Evolutionary conservation across 2,888 invertebrate genomes (phyloP).

Genomic region (Eupithecia subumbrata): DNA sequence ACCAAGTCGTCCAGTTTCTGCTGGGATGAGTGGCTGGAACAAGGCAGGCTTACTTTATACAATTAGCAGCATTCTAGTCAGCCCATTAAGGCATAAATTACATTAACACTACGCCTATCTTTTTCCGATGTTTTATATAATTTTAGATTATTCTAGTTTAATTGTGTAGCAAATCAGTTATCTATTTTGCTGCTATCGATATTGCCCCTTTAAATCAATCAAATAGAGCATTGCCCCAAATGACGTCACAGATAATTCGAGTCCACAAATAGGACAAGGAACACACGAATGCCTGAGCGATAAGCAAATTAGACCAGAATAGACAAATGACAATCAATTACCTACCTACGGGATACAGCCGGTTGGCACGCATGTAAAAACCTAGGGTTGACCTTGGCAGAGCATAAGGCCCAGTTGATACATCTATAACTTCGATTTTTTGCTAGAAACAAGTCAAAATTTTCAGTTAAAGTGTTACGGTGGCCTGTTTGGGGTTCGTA

Average conservation of each 20-base stretch:
- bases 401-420: background rate
- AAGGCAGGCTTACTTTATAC: constrained; percentile 38
- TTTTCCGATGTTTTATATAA: background rate
- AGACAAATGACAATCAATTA: constrained; percentile 7
- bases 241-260: constrained; percentile 2
- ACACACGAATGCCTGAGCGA: background rate
- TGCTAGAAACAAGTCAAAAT: background rate
- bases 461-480: too few relatives aligned
- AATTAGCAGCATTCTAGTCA: constrained; percentile 37
- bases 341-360: background rate
- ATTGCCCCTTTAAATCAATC: background rate
- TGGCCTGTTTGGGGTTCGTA: too few relatives aligned
- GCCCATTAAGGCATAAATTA: constrained; percentile 13
- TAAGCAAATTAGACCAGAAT: background rate
- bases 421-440: background rate
- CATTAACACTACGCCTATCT: background rate
- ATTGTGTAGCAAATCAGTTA: background rate
- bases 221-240: background rate
- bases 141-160: background rate
- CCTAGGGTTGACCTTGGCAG: background rate
- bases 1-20: constrained; percentile 96
- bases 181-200: background rate
- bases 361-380: background rate
- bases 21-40: constrained; percentile 92
- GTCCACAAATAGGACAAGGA: background rate